phyloP scores from a whole-genome alignment of 2,888 invertebrate genomes.

The Catocala fraxini region DNA sequence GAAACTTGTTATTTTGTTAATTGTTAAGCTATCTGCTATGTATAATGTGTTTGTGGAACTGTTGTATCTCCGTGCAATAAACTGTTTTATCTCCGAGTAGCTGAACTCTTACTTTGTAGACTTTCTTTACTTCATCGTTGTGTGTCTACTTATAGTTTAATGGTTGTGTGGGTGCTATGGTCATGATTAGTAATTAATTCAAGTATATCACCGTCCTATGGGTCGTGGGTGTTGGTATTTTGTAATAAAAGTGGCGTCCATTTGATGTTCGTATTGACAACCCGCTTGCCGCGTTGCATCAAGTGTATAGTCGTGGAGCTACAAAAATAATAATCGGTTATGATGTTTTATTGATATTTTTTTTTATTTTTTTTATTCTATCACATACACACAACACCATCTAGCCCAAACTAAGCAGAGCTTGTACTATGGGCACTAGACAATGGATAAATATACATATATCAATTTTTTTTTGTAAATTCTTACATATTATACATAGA shows the following conservation, averaged over 20 bases:
- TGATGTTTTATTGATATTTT: too few relatives aligned
- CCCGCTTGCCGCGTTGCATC: slow-evolving; percentile 66
- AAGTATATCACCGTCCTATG: slow-evolving; percentile 65
- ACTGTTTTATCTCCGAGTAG: slow-evolving; percentile 47
- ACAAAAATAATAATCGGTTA: slow-evolving; percentile 36
- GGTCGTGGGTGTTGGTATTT: slow-evolving; percentile 71
- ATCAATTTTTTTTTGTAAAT: too few relatives aligned
- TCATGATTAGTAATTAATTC: slow-evolving; percentile 73
- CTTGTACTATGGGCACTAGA: too few relatives aligned
- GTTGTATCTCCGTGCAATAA: slow-evolving; percentile 46
- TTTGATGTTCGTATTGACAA: slow-evolving; percentile 70
- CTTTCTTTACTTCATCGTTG: slow-evolving; percentile 30
- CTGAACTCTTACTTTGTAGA: slow-evolving; percentile 54
- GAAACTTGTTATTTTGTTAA: slow-evolving; percentile 57
- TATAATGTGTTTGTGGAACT: slow-evolving; percentile 48
- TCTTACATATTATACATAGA: too few relatives aligned
- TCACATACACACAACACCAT: too few relatives aligned
- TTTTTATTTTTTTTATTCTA: too few relatives aligned
- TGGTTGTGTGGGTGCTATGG: slow-evolving; percentile 61
- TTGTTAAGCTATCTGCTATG: slow-evolving; percentile 53
- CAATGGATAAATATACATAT: too few relatives aligned
- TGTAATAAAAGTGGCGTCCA: slow-evolving; percentile 79
- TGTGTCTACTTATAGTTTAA: slow-evolving; percentile 49
- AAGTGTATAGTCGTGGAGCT: slow-evolving; percentile 61
- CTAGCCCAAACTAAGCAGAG: too few relatives aligned